Evolutionary conservation across 2,888 invertebrate genomes (phyloP).

Genomic region (Synergus umbraculus): DNA sequence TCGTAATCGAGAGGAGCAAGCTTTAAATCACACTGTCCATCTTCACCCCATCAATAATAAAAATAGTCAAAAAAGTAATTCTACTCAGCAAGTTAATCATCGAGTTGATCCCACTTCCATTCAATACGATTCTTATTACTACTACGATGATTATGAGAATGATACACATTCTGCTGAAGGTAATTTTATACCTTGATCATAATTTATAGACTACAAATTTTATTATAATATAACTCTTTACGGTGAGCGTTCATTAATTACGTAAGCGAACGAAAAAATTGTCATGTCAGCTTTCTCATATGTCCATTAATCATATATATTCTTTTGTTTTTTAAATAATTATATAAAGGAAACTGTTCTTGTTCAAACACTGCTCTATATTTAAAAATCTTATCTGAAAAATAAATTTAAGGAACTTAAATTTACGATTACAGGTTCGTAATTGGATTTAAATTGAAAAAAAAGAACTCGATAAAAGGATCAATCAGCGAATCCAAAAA

Average conservation of each 20-base stretch:
- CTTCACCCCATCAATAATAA: slow-evolving; percentile 45
- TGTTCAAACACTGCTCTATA: no score
- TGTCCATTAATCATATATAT: no score
- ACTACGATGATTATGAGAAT: slow-evolving; percentile 71
- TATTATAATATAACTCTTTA: neutral
- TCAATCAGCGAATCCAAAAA: neutral
- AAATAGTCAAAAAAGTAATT: slow-evolving; percentile 39
- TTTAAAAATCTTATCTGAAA: no score
- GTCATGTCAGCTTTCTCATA: no score
- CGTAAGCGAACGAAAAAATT: neutral
- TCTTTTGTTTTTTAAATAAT: no score
- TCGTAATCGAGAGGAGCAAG: slow-evolving; percentile 46
- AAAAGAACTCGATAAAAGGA: slow-evolving; percentile 2
- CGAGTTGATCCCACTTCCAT: slow-evolving; percentile 60
- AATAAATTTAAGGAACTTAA: neutral
- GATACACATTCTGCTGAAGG: slow-evolving; percentile 58
- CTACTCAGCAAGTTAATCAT: slow-evolving; percentile 57
- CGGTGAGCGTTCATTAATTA: neutral
- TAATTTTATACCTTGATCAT: neutral
- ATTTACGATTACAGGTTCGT: neutral
- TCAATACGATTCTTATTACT: slow-evolving; percentile 64
- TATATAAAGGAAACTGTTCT: no score
- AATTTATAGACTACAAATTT: neutral
- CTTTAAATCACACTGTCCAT: slow-evolving; percentile 49
- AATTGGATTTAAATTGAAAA: neutral